Base-by-base conservation (phyloP, 2,797 vertebrate genomes). In the Alectoris magna region DNA sequence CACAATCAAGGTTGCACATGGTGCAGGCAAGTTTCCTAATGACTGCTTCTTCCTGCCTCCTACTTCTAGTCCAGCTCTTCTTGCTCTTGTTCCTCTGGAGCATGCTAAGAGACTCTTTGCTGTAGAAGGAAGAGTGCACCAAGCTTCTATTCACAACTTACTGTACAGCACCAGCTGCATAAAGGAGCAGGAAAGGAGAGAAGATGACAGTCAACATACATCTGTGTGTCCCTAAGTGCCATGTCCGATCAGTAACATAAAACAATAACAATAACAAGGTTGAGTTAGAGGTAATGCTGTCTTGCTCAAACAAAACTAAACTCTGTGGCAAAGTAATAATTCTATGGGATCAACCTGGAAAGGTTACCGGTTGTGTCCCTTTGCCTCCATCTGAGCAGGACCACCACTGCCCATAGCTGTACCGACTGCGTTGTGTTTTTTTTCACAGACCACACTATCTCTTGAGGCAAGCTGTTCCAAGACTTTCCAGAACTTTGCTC, bases 111-210 rank as follows among this genome's bases (percentile, higher is more conserved):
- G 22, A n/a, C 14, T 36, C 43, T 75, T 38, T 26, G 7, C 36
- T 44, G 53, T 23, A 74, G 44, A 84, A 48, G 66, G 43, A 19
- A 49, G 74, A 72, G 19, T 24, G 4, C 18, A 17, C 5, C 5
- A 29, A 73, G 15, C 34, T 87, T 31, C 66, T 29, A 7, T 21
- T 55, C 44, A 31, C 22, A 83, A 15, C n/a, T 43, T 82, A 31
- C 53, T 60, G 58, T 41, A 15, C 23, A 14, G 29, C 59, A 31
- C 10, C 0, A 0, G 13, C n/a, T 67, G 31, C 10, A 3, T 1
- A 49, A 67, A 34, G 44, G 63, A 55, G 9, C 7, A 26, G 51
- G 18, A 58, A n/a, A 70, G 56, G 22, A 24, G 10, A 44, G 18
- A 6, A 62, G 24, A 5, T 24, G 21, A 46, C 29, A 9, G 7